Base-by-base conservation (phyloP, 2,113 vertebrate genomes). In the Mastomys natalensis region DNA sequence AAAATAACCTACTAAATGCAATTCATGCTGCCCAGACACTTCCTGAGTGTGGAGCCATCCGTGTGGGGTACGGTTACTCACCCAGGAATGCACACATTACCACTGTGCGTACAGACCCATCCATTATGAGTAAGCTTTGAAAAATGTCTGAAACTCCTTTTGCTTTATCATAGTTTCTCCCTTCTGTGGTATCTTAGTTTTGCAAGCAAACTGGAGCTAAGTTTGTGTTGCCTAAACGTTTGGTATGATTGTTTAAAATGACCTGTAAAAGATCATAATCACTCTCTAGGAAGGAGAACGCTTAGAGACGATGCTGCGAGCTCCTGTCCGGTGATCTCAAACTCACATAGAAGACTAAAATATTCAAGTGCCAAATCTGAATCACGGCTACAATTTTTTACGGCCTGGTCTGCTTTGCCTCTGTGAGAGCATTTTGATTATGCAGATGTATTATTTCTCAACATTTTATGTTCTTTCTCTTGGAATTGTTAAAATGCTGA, bases 401-500 rank as follows among this genome's bases (percentile, higher is more conserved):
- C 24, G 90, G 72, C 84, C 73, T 7, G 4, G 55, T 62, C 62
- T 53, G 15, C 81, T 26, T 78, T 58, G 37, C n/a, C 82, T 72
- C 70, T 43, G 53, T 48, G 48, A 89, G 84, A 77, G 22, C 76
- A 26, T 85, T 84, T 62, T 80, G 40, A 74, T 37, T 45, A 66
- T 48, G 53, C 6, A 88, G 34, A 76, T 81, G 17, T 74, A 93
- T 73, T 89, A 51, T 45, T 74, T 81, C 92, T 68, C 84, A 48
- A 90, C 58, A 22, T 62, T 94, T 93, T 88, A 26, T 62, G 22
- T 86, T 68, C 72, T 66, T 48, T 89, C 26, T 81, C 70, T 7
- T 43, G 64, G 72, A 91, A 86, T 66, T 93, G 51, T 93, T 95
- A 85, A 96, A 95, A 76, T 82, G 37, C 40, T 91, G 73, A 45